Base-by-base conservation (phyloP, 2,888 invertebrate species). In the Deilephila porcellus region DNA sequence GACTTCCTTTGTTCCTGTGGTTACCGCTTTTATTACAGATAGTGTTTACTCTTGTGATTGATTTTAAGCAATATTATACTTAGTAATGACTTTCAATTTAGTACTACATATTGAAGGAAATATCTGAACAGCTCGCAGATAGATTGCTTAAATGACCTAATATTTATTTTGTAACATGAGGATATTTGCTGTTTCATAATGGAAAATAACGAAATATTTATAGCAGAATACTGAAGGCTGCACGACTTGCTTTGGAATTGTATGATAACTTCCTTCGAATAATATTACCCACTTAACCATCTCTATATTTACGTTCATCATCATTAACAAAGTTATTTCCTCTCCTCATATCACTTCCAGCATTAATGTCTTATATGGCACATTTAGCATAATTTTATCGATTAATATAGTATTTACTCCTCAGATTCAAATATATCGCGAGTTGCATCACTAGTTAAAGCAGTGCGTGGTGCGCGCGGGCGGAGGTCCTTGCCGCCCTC, bases 401-500 rank as follows among this genome's bases (percentile, higher is more conserved):
- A 64, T 56, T 67, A 52, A 5, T 45, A 45, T 37, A 25, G 14
- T 67, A 52, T 52, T 67, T 67, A 67, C 45, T 25, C 53, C 52
- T 29, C 52, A 52, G 34, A 20, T 71, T 56, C 4, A 19, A 52
- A 34, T 71, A 11, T 59, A 32, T 71, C 70, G 20, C n/a, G 59
- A n/a, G 34, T 71, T 34, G 34, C 56, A 56, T 56, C 70, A 71
- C 53, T 71, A 71, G 56, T 56, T 34, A 19, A 71, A 71, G 56
- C 53, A n/a, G 17, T n/a, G n/a, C 29, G 19, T n/a, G 19, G 59
- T 62, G 63, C 32, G 70, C 64, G 74, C 70, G 72, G 72, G 64
- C 74, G 73, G 45, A 59, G 72, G 34, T 74, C 74, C 74, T 72
- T 72, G 74, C 60, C 62, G 63, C 32, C 72, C 60, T 67, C 74